A percentile compares a stretch with the other conserved stretches of the same genome.
Conservation (phyloP, 2,888 invertebrate genomes). For the Ochlodes sylvanus region DNA sequence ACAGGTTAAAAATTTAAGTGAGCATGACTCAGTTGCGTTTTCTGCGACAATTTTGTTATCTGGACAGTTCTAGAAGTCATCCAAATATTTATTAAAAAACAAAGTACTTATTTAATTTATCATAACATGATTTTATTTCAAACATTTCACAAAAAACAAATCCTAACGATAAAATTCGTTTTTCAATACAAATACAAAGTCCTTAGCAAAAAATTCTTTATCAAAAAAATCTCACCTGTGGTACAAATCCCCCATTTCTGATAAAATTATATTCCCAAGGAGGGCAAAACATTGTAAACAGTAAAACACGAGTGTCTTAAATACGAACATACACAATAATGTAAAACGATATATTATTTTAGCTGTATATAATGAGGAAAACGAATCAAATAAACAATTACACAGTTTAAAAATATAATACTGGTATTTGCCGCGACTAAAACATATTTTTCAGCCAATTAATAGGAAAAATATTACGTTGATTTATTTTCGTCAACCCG, state of each 20-base stretch:
- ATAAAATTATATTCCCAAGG: constrained; percentile 48
- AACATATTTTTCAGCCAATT: constrained; percentile 50
- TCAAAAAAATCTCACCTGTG: constrained; percentile 44
- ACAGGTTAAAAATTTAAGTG: too few species aligned
- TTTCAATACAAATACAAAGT: too few species aligned
- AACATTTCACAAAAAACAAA: too few species aligned
- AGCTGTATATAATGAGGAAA: background rate
- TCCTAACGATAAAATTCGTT: too few species aligned
- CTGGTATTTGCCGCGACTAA: constrained; percentile 18
- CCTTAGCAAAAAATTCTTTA: too few species aligned
- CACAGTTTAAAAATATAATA: constrained; percentile 3
- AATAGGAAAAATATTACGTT: constrained; percentile 47
- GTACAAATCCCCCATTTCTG: constrained; percentile 45
- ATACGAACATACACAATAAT: background rate
- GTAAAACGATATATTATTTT: constrained; percentile 41
- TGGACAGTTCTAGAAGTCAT: too few species aligned
- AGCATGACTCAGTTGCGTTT: too few species aligned
- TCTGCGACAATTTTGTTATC: too few species aligned
- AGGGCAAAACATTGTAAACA: constrained; percentile 45
- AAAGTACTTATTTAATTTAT: too few species aligned
- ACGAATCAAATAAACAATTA: constrained; percentile 13
- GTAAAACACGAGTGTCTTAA: constrained; percentile 11
- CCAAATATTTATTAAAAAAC: too few species aligned
- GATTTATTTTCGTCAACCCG: constrained; percentile 33
- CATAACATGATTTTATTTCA: too few species aligned